Base-by-base conservation (phyloP, 2,888 invertebrate genomes). In the Scelioninae gen. 2 region DNA sequence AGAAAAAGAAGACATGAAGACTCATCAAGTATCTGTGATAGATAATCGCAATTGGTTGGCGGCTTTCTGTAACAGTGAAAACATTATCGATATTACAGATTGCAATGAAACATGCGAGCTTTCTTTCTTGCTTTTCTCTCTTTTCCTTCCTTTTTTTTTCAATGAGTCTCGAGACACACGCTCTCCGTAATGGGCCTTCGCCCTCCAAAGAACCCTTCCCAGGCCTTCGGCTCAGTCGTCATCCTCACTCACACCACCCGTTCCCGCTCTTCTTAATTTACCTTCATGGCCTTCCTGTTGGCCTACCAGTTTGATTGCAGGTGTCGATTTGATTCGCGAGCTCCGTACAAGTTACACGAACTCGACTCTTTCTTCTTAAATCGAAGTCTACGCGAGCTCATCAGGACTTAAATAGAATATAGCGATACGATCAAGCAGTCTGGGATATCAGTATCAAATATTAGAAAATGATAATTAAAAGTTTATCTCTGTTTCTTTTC, bases 21-120 rank as follows among this genome's bases (percentile, higher is more conserved):
- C 72, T 71, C 72, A 72, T 68, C 71, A 73, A 80, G 79, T 81
- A 81, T 81, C 81, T 80, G 69, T 37, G 76, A 58, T 75, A 80
- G 83, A 83, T 84, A 84, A 84, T 83, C 82, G 80, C 83, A 83
- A 84, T 84, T 81, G 83, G 83, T 81, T 83, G 69, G 72, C 73
- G 74, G 75, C 78, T 77, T 76, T 75, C 78, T 75, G 79, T 79
- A 80, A 79, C 79, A 78, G 77, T 77, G 78, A 81, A 83, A 82
- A 82, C 79, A 78, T 78, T 80, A 78, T 78, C 78, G 78, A 79
- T 79, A 79, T 78, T 76, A 78, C 75, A 77, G 78, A 81, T 80
- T 80, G 78, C 79, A 78, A 79, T 79, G 77, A 79, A 78, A 79
- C 80, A 81, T 79, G 80, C 80, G 77, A 80, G 75, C 76, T 46